Conservation (phyloP, 2,888 invertebrate species). For the Listrodromus nycthemerus region DNA sequence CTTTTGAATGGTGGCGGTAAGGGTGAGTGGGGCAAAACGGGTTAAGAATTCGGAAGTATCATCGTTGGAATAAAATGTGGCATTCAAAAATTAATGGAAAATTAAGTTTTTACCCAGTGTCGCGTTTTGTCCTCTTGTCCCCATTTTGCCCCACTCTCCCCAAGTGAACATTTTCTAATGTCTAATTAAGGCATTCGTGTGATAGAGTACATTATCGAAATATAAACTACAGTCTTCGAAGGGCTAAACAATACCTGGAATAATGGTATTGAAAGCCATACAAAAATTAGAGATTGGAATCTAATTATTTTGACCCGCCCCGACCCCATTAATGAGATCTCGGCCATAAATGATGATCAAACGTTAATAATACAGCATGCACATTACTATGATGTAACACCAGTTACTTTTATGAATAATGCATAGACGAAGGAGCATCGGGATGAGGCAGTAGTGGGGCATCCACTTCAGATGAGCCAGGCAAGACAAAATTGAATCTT, state of each 20-base stretch:
- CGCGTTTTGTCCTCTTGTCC: too few relatives aligned
- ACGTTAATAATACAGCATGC: slow-evolving; percentile 18
- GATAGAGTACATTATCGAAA: too few relatives aligned
- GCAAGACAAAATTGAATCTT: slow-evolving; percentile 83
- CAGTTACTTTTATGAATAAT: slow-evolving; percentile 83
- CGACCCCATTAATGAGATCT: slow-evolving; percentile 2
- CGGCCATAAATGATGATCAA: slow-evolving; percentile 29
- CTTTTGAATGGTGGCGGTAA: too few relatives aligned
- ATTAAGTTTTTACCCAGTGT: too few relatives aligned
- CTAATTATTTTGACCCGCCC: not conserved
- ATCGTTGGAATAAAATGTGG: too few relatives aligned
- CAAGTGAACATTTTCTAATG: too few relatives aligned
- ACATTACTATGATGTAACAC: slow-evolving; percentile 73
- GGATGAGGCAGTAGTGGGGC: slow-evolving; percentile 80
- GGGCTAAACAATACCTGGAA: not conserved
- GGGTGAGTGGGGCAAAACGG: too few relatives aligned
- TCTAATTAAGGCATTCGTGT: too few relatives aligned
- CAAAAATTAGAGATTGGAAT: not conserved
- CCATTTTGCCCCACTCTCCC: too few relatives aligned
- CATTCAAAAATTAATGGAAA: too few relatives aligned
- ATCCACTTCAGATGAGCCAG: slow-evolving; percentile 83
- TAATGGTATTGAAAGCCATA: not conserved
- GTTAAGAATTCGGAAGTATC: too few relatives aligned
- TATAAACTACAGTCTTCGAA: not conserved
- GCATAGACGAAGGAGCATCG: slow-evolving; percentile 82